Evolutionary conservation across 1,140 invertebrate species (phyloP).

Genomic region (Trinorchestia longiramus): DNA sequence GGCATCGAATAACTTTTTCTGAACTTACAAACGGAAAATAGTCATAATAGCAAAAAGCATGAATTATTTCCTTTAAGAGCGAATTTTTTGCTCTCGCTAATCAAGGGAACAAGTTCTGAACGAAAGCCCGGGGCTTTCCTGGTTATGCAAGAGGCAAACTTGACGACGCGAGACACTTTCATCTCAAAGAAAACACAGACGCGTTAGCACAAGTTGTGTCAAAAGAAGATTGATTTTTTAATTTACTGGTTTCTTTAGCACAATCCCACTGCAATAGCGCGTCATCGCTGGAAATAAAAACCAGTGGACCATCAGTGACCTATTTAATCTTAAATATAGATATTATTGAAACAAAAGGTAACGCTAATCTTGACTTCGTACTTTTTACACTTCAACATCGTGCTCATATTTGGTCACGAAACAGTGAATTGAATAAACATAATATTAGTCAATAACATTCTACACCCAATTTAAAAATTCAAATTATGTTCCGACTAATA

Average conservation of each 20-base stretch:
- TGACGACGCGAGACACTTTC: neutral
- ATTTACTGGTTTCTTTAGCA: too few species aligned
- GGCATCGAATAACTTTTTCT: neutral
- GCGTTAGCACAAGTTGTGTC: neutral
- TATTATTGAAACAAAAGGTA: too few species aligned
- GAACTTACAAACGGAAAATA: neutral
- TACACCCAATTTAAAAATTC: neutral
- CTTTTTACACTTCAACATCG: too few species aligned
- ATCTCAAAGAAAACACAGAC: neutral
- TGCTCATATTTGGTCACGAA: too few species aligned
- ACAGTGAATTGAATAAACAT: too few species aligned
- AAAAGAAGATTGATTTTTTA: neutral
- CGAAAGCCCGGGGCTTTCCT: neutral
- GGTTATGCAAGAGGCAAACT: neutral
- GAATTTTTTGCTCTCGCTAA: neutral
- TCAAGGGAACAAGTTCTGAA: neutral
- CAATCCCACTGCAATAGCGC: too few species aligned
- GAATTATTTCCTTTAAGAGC: neutral
- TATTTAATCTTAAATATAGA: too few species aligned
- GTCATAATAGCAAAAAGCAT: neutral
- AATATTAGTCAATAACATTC: too few species aligned
- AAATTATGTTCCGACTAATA: neutral
- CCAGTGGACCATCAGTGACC: too few species aligned
- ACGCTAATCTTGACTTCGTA: too few species aligned
- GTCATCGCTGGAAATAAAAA: too few species aligned